Base-by-base conservation (phyloP, 2,888 invertebrate genomes). In the Ichneumon xanthorius region DNA sequence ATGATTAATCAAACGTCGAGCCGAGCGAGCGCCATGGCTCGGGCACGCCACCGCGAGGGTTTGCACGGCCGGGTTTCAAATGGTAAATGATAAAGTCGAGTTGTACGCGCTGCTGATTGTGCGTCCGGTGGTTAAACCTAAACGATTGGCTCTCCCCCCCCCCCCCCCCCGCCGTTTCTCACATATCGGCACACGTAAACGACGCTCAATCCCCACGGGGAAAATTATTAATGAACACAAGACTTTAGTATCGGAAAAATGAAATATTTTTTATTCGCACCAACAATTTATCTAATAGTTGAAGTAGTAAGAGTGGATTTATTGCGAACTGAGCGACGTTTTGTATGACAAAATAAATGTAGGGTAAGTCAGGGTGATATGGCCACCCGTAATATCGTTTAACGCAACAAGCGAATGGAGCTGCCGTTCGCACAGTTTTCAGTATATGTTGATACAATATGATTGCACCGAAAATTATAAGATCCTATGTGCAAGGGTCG, bases 1-100 rank as follows among this genome's bases (percentile, higher is more conserved):
- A 87, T 83, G 87, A 87, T 86, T 87, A 87, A 86, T 87, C 84
- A 78, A 80, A 84, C 76, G 26, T 71, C 53, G 45, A 78, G 61
- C 48, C 45, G 16, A 30, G 55, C 58, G n/a, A 58, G 45, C 61
- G 11, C 33, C 50, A 40, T 48, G 48, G 48, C 45, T 55, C 48
- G 40, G 53, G 48, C 68, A 65, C 80, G 75, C 22, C 73, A 73
- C 55, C 76, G 73, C 86, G 76, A 80, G 77, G 73, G 71, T 68
- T 83, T 73, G 58, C 61, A 73, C 68, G 70, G 48, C 40, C 80
- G 48, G 58, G 40, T 14, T 55, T 63, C 26, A 63, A 75, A 79
- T 84, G 73, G 86, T 82, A 73, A 80, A 82, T 80, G 82, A 87
- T 84, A 82, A 78, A 82, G 75, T 80, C 82, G 80, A 48, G 73